phyloP scores from a whole-genome alignment of 2,113 vertebrate species.

The Hydrolagus affinis region DNA sequence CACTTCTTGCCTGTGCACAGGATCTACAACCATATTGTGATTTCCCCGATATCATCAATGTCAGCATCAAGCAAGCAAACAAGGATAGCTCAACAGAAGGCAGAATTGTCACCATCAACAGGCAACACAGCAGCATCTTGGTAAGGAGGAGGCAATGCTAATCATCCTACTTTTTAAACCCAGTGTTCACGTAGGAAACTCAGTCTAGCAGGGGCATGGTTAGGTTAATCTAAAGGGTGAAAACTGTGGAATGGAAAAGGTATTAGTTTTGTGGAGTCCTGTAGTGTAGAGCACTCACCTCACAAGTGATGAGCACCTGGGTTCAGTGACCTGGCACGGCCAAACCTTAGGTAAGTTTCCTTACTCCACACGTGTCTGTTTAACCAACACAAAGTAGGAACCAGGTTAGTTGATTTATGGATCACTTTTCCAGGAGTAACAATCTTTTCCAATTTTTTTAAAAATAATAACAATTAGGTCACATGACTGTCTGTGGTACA shows the following conservation, averaged over 20 bases:
- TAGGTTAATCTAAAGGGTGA: too few relatives aligned
- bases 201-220: not conserved
- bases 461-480: too few relatives aligned
- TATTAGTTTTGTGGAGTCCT: not conserved
- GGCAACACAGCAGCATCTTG: constrained; percentile 80
- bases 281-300: too few relatives aligned
- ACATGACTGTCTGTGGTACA: too few relatives aligned
- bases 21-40: constrained; percentile 86
- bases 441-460: too few relatives aligned
- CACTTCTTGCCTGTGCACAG: constrained; percentile 46
- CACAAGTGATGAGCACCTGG: too few relatives aligned
- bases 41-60: constrained; percentile 90
- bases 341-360: too few relatives aligned
- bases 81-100: constrained; percentile 80
- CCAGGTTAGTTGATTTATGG: too few relatives aligned
- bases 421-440: too few relatives aligned
- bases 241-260: not conserved
- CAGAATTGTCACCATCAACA: constrained; percentile 87
- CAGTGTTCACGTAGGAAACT: not conserved
- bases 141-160: constrained; percentile 47
- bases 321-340: too few relatives aligned
- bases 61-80: constrained; percentile 86
- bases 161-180: not conserved
- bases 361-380: too few relatives aligned
- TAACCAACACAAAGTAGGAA: too few relatives aligned